Evolutionary conservation across 2,113 vertebrate genomes (phyloP).

Genomic region (Martes martes): DNA sequence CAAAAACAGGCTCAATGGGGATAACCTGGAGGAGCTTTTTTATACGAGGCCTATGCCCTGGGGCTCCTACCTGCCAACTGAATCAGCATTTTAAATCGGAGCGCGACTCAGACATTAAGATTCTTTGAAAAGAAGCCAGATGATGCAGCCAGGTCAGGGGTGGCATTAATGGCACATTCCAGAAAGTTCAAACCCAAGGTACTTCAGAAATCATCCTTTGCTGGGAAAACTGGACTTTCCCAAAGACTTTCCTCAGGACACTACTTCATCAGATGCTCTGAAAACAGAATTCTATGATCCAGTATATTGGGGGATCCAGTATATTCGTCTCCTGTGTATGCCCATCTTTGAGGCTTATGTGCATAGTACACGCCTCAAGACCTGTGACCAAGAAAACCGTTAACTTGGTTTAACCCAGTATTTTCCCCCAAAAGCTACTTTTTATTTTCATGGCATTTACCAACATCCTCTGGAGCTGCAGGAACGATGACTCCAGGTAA

Average conservation of each 20-base stretch:
- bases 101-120: background rate
- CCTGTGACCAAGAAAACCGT: background rate
- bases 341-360: background rate
- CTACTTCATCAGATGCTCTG: background rate
- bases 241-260: background rate
- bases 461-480: background rate
- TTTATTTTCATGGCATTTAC: background rate
- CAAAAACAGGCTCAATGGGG: background rate
- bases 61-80: background rate
- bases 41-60: rapidly evolving
- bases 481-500: background rate
- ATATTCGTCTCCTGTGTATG: rapidly evolving
- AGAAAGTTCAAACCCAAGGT: rapidly evolving
- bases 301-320: background rate
- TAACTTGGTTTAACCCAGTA: background rate
- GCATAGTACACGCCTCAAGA: background rate
- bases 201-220: background rate
- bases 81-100: background rate
- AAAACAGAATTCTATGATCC: background rate
- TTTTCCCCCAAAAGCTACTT: background rate
- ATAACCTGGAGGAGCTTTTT: background rate
- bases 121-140: background rate
- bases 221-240: background rate
- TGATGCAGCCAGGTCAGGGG: background rate
- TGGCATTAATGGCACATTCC: background rate